These are phyloP conservation scores for Oedothorax gibbosus DNA, from an alignment of 1,140 invertebrate species.

Conservation along the genomic window DNA sequence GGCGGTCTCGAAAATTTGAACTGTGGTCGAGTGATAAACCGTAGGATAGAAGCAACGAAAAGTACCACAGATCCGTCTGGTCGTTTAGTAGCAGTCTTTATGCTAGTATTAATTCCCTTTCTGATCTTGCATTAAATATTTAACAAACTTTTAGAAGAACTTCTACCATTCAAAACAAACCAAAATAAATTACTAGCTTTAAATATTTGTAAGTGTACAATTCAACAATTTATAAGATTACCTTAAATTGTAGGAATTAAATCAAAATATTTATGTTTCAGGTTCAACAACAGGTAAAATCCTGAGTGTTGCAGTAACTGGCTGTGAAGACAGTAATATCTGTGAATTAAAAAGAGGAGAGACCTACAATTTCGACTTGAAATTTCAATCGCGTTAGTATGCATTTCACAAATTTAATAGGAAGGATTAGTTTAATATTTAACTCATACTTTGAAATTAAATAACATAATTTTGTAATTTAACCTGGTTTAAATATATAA, in stretches of 20 bases:
- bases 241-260: neutral
- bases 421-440: no score
- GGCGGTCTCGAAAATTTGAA: no score
- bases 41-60: no score
- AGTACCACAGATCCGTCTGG: no score
- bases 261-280: constrained; percentile 23
- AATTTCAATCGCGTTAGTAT: constrained; percentile 47
- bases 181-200: neutral
- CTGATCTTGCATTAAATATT: neutral
- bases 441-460: no score
- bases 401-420: no score
- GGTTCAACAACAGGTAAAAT: constrained; percentile 45
- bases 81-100: neutral
- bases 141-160: neutral
- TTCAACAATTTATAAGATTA: no score
- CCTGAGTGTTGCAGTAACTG: constrained; percentile 22
- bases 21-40: no score
- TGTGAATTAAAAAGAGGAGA: constrained; percentile 48
- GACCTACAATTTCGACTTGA: constrained; percentile 26
- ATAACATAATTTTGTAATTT: no score
- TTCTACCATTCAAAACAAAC: neutral
- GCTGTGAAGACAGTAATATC: constrained; percentile 30
- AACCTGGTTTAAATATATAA: no score
- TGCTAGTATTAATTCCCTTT: neutral
- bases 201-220: neutral